phyloP scores from a whole-genome alignment of 2,113 vertebrate genomes.

The Mugil cephalus region DNA sequence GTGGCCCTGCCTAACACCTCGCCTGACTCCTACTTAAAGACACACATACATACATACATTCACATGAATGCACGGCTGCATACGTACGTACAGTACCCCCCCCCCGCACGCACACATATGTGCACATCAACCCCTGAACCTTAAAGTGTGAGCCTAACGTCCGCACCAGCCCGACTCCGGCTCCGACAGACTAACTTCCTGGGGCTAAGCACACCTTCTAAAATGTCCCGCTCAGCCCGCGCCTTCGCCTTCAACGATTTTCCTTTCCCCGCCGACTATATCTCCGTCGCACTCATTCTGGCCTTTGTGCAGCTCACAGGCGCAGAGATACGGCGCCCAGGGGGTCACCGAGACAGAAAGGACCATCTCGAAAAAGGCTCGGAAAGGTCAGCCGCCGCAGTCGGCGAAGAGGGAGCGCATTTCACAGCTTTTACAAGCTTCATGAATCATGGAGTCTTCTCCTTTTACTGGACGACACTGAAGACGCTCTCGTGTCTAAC shows the following conservation, averaged over 20 bases:
- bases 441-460: conserved; percentile 24
- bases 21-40: conserved; percentile 31
- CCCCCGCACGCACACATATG: neutral
- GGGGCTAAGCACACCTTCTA: conserved; percentile 61
- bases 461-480: neutral
- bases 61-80: neutral
- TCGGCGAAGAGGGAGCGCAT: conserved; percentile 6
- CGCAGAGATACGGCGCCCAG: neutral
- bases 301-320: neutral
- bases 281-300: neutral
- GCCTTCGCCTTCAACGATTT: conserved; percentile 16
- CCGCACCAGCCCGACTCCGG: conserved; percentile 40
- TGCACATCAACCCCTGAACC: conserved; percentile 51
- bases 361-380: neutral
- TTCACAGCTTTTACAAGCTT: conserved; percentile 43
- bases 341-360: neutral
- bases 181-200: conserved; percentile 44
- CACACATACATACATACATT: conserved; percentile 33
- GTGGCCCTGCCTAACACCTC: conserved; percentile 42
- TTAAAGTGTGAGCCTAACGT: conserved; percentile 58
- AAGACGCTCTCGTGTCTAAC: conserved; percentile 9
- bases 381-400: conserved; percentile 30
- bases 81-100: neutral
- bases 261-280: conserved; percentile 19
- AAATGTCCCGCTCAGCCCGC: conserved; percentile 40